Evolutionary conservation across 2,113 vertebrate species (phyloP), one percentile per base, ranked within the genome.

Genomic region (Lepidothrix coronata): DNA sequence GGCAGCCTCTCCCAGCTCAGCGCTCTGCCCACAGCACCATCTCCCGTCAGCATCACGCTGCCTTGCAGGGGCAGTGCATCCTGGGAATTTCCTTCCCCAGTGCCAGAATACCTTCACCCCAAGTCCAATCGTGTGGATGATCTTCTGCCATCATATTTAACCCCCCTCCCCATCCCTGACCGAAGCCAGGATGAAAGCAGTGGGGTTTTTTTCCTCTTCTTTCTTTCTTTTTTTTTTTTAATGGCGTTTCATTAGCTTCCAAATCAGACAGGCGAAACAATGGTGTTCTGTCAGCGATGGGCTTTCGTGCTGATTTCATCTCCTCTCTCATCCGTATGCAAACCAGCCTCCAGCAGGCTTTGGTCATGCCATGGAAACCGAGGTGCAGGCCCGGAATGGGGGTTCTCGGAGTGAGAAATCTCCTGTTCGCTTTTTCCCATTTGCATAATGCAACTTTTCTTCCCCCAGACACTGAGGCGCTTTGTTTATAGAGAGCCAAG

Each of bases 261-360:
- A 70, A 79, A 95, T 94, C 97, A 97, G 96, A 96, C 96, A 67
- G 92, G 63, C 52, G 39, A 96, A 93, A 98, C 97, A 98, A 98
- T 96, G 97, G 96, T 15, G 80, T 95, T 97, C 97, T 98, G 97
- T 98, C 95, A 92, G 94, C 43, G 68, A 97, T 97, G 95, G 89
- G 95, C 96, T 96, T 96, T 94, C 66, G 75, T 75, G 96, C 91
- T 93, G 94, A 96, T 93, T 92, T 91, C 96, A 94, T 97, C 97
- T 95, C 95, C 95, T 94, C 92, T 96, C 97, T 98, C 98, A 97
- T 98, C 97, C 97, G 97, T 97, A 97, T 97, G 98, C 98, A 97
- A 97, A 96, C 96, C 95, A 96, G 95, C 75, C 85, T 59, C 96
- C 89, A 95, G 89, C 97, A 89, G 96, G 70, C 96, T 95, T 95